Evolutionary conservation across 64 coral and sea anemone species (phyloP).

Genomic region (Stylophora pistillata): DNA sequence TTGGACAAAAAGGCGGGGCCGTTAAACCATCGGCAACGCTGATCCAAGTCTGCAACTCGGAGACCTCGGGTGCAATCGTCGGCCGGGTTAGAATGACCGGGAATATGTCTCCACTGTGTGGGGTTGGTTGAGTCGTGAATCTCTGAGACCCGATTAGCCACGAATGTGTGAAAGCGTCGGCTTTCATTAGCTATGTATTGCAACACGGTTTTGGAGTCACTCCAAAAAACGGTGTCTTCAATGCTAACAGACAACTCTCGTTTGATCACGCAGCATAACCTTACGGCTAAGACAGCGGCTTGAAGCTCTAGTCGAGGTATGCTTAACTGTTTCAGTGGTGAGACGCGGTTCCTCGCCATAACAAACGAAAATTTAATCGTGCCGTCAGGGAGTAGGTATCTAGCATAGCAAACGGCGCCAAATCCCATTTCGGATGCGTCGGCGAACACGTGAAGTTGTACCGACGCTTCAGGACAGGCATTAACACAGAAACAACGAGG

Average conservation of each 20-base stretch:
- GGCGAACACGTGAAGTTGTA: conserved; percentile 33
- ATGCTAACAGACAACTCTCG: conserved; percentile 32
- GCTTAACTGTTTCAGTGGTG: conserved; percentile 42
- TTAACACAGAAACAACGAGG: conserved; percentile 29
- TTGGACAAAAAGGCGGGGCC: conserved; percentile 31
- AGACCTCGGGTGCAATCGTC: conserved; percentile 27
- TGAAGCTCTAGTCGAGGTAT: no score
- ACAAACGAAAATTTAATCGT: conserved; percentile 44
- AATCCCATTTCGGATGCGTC: conserved; percentile 24
- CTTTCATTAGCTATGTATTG: conserved; percentile 44
- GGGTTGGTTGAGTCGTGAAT: conserved; percentile 22
- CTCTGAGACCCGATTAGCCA: conserved; percentile 48
- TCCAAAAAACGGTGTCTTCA: conserved; percentile 35
- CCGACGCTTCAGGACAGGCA: neutral
- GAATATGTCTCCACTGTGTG: conserved; percentile 21
- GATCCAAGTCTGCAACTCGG: conserved; percentile 12
- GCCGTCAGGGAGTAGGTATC: conserved; percentile 37
- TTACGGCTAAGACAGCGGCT: conserved; percentile 53
- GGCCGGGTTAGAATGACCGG: conserved; percentile 19
- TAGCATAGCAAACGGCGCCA: conserved; percentile 32
- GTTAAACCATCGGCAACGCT: conserved; percentile 5
- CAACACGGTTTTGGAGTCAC: conserved; percentile 45
- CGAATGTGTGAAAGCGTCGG: conserved; percentile 62
- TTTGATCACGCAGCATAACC: neutral
- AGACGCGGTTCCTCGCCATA: conserved; percentile 33